Conservation (phyloP, 2,888 invertebrate genomes). For the Agriopis aurantiaria region DNA sequence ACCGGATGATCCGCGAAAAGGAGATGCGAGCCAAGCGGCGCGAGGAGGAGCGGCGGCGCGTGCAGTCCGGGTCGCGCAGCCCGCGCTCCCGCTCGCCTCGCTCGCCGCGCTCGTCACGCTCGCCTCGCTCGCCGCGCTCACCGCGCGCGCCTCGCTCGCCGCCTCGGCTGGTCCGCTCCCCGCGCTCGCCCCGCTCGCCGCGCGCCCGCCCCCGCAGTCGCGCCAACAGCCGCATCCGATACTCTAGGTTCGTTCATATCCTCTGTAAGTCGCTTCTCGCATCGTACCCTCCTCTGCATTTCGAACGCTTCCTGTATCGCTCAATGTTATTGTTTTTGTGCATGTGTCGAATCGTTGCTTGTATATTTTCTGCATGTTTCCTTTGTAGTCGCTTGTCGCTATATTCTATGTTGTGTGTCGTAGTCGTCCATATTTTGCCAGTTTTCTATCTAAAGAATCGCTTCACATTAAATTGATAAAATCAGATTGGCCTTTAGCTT, state of each 20-base stretch:
- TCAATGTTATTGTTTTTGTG: slow-evolving; percentile 15
- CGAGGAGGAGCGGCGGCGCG: slow-evolving; percentile 87
- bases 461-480: neutral
- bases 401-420: slow-evolving; percentile 1
- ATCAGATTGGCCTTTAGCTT: neutral
- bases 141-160: slow-evolving; percentile 26
- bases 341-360: slow-evolving; percentile 29
- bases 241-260: slow-evolving; percentile 75
- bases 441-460: neutral
- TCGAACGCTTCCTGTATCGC: neutral
- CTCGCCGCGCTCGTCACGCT: slow-evolving; percentile 48
- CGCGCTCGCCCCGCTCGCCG: slow-evolving; percentile 49
- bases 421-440: neutral
- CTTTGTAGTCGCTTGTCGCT: slow-evolving; percentile 18
- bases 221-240: slow-evolving; percentile 71
- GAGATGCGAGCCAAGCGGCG: slow-evolving; percentile 90
- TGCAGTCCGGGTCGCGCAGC: slow-evolving; percentile 75
- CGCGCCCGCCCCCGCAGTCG: slow-evolving; percentile 70
- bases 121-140: slow-evolving; percentile 54
- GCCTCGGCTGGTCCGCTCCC: slow-evolving; percentile 48
- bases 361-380: slow-evolving; percentile 21
- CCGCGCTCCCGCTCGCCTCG: slow-evolving; percentile 69
- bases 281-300: slow-evolving; percentile 7
- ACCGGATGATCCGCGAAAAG: slow-evolving; percentile 94
- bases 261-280: neutral